Base-by-base conservation (phyloP, 2,888 invertebrate species). In the Alcis repandata region DNA sequence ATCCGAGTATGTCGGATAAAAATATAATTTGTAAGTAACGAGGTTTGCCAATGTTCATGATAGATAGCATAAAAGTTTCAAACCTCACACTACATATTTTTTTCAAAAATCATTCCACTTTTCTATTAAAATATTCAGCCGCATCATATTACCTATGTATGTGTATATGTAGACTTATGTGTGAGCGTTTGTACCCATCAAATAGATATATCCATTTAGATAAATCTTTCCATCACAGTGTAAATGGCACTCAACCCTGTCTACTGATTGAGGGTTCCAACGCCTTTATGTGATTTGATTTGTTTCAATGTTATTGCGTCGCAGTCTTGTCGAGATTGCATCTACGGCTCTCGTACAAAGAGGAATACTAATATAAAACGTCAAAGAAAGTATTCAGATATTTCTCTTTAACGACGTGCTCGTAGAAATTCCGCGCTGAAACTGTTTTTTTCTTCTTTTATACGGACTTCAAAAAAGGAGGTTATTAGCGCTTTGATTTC, bases 201-300 rank as follows among this genome's bases (percentile, higher is more conserved):
- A 27, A 27, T 27, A 27, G 3, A 27, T 27, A 27, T 27, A 27
- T 27, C 27, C 6, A 27, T 27, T 27, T 13, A 49, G 4, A 41
- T 56, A 51, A 57, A 51, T 45, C 3, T 51, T 19, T 40, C 6
- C n/a, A 48, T n/a, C 10, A 20, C 32, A 57, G 62, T 67, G 59
- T 64, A 46, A 22, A 67, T 1, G 8, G 54, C 11, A 8, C 59
- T 61, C 58, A 58, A 68, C 22, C 36, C 1, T 27, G 19, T n/a
- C 51, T 54, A 54, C 59, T 69, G 70, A 76, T 72, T 74, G 75
- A 75, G 68, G 56, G 53, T 70, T 73, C 58, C 17, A 59, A 71
- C 64, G 68, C 67, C 66, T 72, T 74, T 71, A 65, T 70, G 45
- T 61, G 70, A 75, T 73, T 67, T 74, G 74, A 77, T 77, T 79